These are phyloP conservation scores for Hylaeus volcanicus DNA, from an alignment of 1,140 invertebrate species.

Conservation along the genomic window DNA sequence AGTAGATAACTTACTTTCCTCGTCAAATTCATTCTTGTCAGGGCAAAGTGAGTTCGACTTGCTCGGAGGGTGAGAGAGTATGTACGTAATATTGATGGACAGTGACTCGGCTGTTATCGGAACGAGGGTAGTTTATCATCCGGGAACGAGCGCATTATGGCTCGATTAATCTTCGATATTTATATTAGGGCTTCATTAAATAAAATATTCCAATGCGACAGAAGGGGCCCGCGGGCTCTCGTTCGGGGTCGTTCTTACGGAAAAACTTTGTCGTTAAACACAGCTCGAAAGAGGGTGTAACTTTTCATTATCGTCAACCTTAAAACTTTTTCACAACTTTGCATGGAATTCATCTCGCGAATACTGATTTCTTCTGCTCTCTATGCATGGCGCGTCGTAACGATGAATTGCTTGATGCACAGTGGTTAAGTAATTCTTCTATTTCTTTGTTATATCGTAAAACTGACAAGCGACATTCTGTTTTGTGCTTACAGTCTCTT, in stretches of 20 bases:
- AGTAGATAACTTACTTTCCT: slow-evolving; percentile 66
- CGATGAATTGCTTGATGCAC: background rate
- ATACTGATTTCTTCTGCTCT: background rate
- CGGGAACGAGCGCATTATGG: slow-evolving; percentile 70
- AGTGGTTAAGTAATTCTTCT: too few relatives aligned
- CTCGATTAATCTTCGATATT: slow-evolving; percentile 77
- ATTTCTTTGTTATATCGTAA: too few relatives aligned
- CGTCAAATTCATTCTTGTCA: slow-evolving; percentile 58
- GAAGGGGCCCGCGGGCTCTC: background rate
- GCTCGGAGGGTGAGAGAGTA: slow-evolving; percentile 19
- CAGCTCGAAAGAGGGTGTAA: slow-evolving; percentile 18
- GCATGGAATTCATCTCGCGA: slow-evolving; percentile 3
- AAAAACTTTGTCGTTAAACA: slow-evolving; percentile 21
- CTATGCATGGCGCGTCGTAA: background rate
- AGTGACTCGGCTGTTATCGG: slow-evolving; percentile 71
- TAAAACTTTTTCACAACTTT: background rate
- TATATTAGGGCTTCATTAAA: slow-evolving; percentile 73
- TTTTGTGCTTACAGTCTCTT: too few relatives aligned
- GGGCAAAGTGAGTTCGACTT: slow-evolving; percentile 59
- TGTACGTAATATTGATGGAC: slow-evolving; percentile 73
- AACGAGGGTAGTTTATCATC: slow-evolving; percentile 71
- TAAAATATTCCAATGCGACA: slow-evolving; percentile 59
- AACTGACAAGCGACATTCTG: too few relatives aligned
- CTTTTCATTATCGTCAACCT: slow-evolving; percentile 46
- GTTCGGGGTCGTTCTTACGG: slow-evolving; percentile 10